phyloP scores from a whole-genome alignment of 2,113 vertebrate species.

The Solea solea region DNA sequence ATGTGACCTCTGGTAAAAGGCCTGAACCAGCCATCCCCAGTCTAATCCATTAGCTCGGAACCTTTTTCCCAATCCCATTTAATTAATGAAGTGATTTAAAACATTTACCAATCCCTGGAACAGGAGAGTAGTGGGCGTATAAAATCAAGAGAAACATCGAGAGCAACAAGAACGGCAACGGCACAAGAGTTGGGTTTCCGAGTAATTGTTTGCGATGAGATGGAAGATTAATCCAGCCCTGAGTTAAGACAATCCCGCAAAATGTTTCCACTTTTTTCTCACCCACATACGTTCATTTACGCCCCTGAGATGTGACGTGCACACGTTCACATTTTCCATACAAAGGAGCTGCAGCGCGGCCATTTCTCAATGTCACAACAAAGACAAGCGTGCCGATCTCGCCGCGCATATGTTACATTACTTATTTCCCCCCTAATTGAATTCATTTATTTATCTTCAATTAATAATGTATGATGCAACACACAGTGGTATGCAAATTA shows the following conservation, averaged over 20 bases:
- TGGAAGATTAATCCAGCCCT: conserved; percentile 57
- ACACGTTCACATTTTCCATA: conserved; percentile 48
- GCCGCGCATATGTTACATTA: conserved; percentile 79
- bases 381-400: conserved; percentile 72
- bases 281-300: conserved; percentile 42
- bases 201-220: conserved; percentile 50
- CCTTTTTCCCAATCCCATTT: conserved; percentile 91
- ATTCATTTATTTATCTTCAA: conserved; percentile 86
- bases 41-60: conserved; percentile 87
- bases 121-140: conserved; percentile 77
- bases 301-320: conserved; percentile 43
- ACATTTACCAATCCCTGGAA: conserved; percentile 84
- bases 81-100: conserved; percentile 95
- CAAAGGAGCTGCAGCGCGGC: not conserved
- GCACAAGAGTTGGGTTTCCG: conserved; percentile 31
- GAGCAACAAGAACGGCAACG: conserved; percentile 30
- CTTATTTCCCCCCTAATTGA: conserved; percentile 83
- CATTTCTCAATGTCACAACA: conserved; percentile 76
- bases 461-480: conserved; percentile 86
- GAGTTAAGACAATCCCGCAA: conserved; percentile 65
- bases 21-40: conserved; percentile 84
- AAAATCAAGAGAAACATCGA: conserved; percentile 56
- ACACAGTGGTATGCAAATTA: conserved; percentile 85
- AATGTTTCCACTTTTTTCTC: too few species aligned
- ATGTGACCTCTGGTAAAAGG: conserved; percentile 91